A percentile compares a stretch with the other conserved stretches of the same genome.
Conservation (phyloP, 2,797 vertebrate species). For the Graptemys geographica region DNA sequence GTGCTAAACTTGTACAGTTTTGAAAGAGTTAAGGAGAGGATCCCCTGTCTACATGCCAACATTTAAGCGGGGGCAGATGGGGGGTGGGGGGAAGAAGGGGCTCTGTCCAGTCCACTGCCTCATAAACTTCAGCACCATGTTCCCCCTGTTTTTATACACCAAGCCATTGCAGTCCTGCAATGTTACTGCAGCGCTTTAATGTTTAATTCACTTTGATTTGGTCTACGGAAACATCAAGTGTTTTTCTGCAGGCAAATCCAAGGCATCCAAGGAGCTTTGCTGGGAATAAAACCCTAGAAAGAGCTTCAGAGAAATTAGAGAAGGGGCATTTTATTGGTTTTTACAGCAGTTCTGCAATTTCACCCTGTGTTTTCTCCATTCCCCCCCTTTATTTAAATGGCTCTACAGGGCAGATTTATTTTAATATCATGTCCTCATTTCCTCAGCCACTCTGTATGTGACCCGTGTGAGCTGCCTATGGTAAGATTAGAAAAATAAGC, state of each 20-base stretch:
- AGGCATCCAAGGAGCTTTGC: slow-evolving; percentile 72
- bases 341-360: slow-evolving; percentile 62
- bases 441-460: not conserved
- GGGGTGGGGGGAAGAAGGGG: not conserved
- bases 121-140: slow-evolving; percentile 49
- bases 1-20: not conserved
- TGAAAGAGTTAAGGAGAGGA: not conserved
- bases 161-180: slow-evolving; percentile 51
- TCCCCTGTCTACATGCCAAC: not conserved
- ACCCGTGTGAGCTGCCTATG: slow-evolving; percentile 52
- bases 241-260: slow-evolving; percentile 77
- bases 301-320: slow-evolving; percentile 71
- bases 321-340: slow-evolving; percentile 69
- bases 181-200: slow-evolving; percentile 77
- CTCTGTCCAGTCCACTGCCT: slow-evolving; percentile 29
- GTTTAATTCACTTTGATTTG: slow-evolving; percentile 85
- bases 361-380: slow-evolving; percentile 46
- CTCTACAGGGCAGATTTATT: slow-evolving; percentile 44
- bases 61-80: not conserved
- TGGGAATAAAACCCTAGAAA: slow-evolving; percentile 76
- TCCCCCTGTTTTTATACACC: slow-evolving; percentile 20
- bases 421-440: slow-evolving; percentile 61
- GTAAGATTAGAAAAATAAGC: slow-evolving; percentile 71
- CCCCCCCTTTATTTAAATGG: not conserved
- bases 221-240: slow-evolving; percentile 70